Conservation (phyloP, 2,113 vertebrate genomes). For the Hiodon tergisus region DNA sequence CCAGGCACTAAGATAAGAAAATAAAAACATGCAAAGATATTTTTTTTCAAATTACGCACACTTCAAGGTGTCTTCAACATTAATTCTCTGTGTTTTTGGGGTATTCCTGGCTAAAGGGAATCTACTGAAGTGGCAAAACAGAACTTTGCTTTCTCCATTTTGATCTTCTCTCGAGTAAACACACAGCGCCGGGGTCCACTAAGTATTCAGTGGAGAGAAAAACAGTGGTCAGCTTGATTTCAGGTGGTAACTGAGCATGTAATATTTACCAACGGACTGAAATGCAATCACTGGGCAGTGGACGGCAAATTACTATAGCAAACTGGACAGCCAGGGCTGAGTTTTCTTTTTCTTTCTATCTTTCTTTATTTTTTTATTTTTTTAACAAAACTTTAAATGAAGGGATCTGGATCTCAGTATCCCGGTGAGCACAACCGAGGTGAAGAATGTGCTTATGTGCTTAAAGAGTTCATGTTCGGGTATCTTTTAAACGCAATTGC, state of each 20-base stretch:
- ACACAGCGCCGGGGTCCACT: background rate
- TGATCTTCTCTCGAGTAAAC: background rate
- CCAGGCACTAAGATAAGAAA: too few species aligned
- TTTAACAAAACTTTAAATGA: background rate
- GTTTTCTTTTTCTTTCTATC: background rate
- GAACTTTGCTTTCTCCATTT: background rate
- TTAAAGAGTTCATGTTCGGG: too few species aligned
- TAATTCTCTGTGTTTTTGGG: background rate
- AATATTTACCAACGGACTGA: background rate
- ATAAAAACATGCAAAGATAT: too few species aligned
- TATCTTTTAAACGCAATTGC: too few species aligned
- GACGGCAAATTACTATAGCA: slow-evolving; percentile 4
- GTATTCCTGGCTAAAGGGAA: background rate
- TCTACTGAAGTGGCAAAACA: background rate
- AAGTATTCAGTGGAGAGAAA: background rate
- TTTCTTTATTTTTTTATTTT: too few species aligned
- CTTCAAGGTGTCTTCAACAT: background rate
- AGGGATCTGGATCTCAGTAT: background rate
- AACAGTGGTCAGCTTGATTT: slow-evolving; percentile 6
- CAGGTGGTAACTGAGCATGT: background rate
- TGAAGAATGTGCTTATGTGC: too few species aligned
- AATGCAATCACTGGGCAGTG: slow-evolving; percentile 4
- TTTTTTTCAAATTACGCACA: too few species aligned
- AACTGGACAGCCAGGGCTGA: background rate
- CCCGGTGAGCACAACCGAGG: background rate